phyloP scores from a whole-genome alignment of 2,888 invertebrate species.

The Spisula solida region DNA sequence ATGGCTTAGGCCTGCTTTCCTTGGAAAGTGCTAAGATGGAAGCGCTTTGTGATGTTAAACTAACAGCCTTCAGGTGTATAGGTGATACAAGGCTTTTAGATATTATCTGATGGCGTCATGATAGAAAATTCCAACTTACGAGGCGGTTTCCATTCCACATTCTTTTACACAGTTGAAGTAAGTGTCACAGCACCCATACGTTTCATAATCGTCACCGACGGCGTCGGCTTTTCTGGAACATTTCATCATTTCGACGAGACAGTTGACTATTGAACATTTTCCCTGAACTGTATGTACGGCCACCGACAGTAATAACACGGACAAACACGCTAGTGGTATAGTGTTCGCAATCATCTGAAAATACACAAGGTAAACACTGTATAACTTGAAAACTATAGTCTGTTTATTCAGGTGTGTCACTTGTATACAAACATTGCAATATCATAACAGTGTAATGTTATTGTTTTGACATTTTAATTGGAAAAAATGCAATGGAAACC shows the following conservation, averaged over 20 bases:
- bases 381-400: neutral
- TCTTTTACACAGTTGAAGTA: conserved; percentile 64
- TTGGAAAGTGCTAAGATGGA: no score
- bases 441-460: no score
- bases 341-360: conserved; percentile 48
- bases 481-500: no score
- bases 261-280: conserved; percentile 50
- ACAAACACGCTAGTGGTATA: conserved; percentile 32
- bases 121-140: conserved; percentile 51
- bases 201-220: conserved; percentile 42
- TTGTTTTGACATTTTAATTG: no score
- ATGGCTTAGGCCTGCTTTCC: no score
- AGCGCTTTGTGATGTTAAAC: no score
- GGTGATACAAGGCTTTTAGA: no score
- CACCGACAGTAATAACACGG: conserved; percentile 40
- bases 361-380: neutral
- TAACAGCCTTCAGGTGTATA: no score
- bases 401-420: no score
- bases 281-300: conserved; percentile 52
- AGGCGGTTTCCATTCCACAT: conserved; percentile 45
- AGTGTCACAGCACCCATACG: conserved; percentile 54
- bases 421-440: no score
- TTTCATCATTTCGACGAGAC: conserved; percentile 63
- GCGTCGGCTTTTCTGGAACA: conserved; percentile 60
- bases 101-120: no score